Percentiles rank a stretch among this genome's conserved stretches.
These are phyloP conservation scores for Pectinophora gossypiella DNA, from an alignment of 1,140 invertebrate species.

Conservation along the genomic window DNA sequence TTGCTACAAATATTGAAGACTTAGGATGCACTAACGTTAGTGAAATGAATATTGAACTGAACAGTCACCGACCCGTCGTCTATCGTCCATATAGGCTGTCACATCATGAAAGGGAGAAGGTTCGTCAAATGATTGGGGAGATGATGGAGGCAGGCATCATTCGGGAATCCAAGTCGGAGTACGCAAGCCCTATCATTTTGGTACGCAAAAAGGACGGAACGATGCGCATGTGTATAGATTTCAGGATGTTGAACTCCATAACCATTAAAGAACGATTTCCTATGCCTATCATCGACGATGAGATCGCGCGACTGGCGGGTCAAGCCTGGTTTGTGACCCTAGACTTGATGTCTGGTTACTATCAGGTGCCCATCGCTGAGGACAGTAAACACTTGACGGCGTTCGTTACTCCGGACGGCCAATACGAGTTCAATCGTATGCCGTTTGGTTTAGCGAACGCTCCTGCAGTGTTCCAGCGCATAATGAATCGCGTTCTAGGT, in stretches of 20 bases:
- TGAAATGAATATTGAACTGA: constrained; percentile 7
- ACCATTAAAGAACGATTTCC: constrained; percentile 5
- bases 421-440: too few relatives aligned
- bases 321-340: constrained; percentile 1
- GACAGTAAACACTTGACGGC: too few relatives aligned
- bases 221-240: constrained; percentile 4
- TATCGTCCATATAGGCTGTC: constrained; percentile 9
- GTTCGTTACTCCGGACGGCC: too few relatives aligned
- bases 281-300: constrained; percentile 8
- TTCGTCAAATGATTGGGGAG: not conserved
- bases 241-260: constrained; percentile 4
- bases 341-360: constrained; percentile 4
- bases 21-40: constrained; percentile 14
- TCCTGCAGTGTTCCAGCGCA: too few relatives aligned
- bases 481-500: too few relatives aligned
- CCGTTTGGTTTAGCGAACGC: too few relatives aligned
- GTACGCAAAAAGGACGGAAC: constrained; percentile 20
- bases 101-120: constrained; percentile 6
- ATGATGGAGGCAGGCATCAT: constrained; percentile 35
- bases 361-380: too few relatives aligned
- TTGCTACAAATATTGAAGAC: constrained; percentile 19
- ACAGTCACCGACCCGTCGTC: constrained; percentile 3
- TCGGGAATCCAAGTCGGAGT: constrained; percentile 30
- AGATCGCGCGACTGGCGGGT: constrained; percentile 5
- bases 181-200: constrained; percentile 15